phyloP scores from a whole-genome alignment of 2,797 vertebrate species.

The Triplophysa bombifrons region DNA sequence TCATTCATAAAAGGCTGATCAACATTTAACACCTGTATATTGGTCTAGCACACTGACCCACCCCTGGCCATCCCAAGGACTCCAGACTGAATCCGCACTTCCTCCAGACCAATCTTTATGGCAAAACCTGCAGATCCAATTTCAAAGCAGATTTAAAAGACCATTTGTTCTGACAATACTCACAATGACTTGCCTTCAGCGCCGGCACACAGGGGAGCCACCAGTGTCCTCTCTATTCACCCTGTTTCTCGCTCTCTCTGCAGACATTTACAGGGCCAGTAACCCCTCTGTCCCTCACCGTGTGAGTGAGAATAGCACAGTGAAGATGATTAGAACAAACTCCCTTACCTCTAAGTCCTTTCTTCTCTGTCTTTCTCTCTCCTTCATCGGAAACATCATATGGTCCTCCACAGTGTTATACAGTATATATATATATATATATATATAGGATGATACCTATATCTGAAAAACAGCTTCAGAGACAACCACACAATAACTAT shows the following conservation, averaged over 20 bases:
- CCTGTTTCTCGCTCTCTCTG: background rate
- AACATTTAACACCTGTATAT: background rate
- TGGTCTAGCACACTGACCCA: background rate
- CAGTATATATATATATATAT: slow-evolving; percentile 15
- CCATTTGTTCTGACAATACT: slow-evolving; percentile 16
- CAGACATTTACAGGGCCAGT: slow-evolving; percentile 12
- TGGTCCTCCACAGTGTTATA: background rate
- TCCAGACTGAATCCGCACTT: background rate
- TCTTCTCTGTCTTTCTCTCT: slow-evolving; percentile 3
- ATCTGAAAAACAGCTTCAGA: no score
- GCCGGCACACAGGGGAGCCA: slow-evolving; percentile 16
- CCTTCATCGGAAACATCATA: slow-evolving; percentile 40
- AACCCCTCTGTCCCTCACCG: slow-evolving; percentile 14
- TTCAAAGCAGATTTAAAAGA: slow-evolving; percentile 30
- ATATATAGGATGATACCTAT: no score
- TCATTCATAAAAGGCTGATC: background rate
- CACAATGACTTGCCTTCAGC: slow-evolving; percentile 34
- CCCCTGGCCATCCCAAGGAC: background rate
- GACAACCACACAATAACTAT: no score
- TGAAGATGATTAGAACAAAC: slow-evolving; percentile 32
- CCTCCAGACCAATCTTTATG: slow-evolving; percentile 8
- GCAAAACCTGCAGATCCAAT: slow-evolving; percentile 2
- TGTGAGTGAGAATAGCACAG: slow-evolving; percentile 1
- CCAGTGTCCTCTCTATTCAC: slow-evolving; percentile 1
- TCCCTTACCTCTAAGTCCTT: slow-evolving; percentile 16